These are phyloP conservation scores for Eospalax fontanierii DNA, from an alignment of 2,797 vertebrate genomes.

Conservation along the genomic window DNA sequence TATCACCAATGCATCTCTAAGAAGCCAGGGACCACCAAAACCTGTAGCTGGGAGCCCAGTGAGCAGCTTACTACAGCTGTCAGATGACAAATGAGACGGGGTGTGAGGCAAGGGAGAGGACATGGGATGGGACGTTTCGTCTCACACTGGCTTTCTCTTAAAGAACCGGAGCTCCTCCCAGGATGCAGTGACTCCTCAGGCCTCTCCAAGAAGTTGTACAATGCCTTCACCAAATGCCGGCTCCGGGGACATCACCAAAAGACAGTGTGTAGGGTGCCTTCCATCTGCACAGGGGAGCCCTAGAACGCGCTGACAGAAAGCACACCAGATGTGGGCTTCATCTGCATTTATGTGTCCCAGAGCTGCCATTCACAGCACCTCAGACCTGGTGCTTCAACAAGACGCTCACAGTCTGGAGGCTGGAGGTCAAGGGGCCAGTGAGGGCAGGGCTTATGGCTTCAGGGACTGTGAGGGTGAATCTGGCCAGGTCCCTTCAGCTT, in stretches of 20 bases:
- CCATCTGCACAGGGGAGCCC: not conserved
- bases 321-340: not conserved
- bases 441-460: not conserved
- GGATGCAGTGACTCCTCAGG: not conserved
- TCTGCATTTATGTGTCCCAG: not conserved
- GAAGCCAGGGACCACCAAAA: not conserved
- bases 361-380: not conserved
- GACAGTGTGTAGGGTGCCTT: not conserved
- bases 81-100: not conserved
- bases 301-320: not conserved
- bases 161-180: not conserved
- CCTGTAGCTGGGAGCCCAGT: not conserved
- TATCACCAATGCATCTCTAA: not conserved
- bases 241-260: not conserved
- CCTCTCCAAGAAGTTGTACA: too few relatives aligned
- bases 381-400: not conserved
- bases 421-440: not conserved
- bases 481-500: not conserved
- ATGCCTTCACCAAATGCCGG: not conserved
- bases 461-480: not conserved
- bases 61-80: too few relatives aligned
- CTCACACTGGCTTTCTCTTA: too few relatives aligned
- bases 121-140: not conserved
- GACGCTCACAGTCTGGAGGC: not conserved
- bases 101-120: not conserved